Evolutionary conservation across 2,113 vertebrate species (phyloP).

Genomic region (Xenopus borealis): DNA sequence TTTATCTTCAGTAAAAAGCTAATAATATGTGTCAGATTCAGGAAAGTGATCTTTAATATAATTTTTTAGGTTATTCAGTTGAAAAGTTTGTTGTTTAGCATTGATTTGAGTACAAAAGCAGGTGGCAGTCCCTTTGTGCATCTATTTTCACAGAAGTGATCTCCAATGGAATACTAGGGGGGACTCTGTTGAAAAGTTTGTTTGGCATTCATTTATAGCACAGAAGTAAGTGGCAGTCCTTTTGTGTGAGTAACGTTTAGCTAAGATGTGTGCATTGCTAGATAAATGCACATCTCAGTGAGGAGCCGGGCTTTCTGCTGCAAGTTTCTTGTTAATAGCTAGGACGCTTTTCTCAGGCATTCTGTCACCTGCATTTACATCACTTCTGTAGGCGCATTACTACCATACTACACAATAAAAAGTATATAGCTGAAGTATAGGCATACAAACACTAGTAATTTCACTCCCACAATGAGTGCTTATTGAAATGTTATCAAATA

Average conservation of each 20-base stretch:
- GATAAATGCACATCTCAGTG: slow-evolving; percentile 20
- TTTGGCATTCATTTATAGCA: no score
- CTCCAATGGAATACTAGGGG: no score
- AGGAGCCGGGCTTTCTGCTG: slow-evolving; percentile 8
- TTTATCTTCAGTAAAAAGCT: no score
- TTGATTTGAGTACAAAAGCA: no score
- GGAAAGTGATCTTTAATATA: no score
- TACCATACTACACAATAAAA: slow-evolving; percentile 13
- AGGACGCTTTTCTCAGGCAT: slow-evolving; percentile 1
- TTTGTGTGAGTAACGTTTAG: neutral
- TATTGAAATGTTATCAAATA: slow-evolving; percentile 19
- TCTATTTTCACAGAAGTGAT: no score
- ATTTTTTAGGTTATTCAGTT: no score
- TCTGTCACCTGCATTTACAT: slow-evolving; percentile 15
- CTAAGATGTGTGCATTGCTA: slow-evolving; percentile 13
- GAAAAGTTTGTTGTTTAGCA: no score
- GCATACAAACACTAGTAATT: slow-evolving; percentile 35
- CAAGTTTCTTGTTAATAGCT: slow-evolving; percentile 5
- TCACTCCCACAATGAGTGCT: slow-evolving; percentile 24
- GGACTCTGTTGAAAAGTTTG: neutral
- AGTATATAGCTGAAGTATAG: slow-evolving; percentile 6
- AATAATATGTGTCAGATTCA: no score
- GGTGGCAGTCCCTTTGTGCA: no score
- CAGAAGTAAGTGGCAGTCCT: neutral
- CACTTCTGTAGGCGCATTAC: slow-evolving; percentile 15